These are phyloP conservation scores for Sebastiscus tertius DNA, from an alignment of 2,797 vertebrate species.

Conservation along the genomic window DNA sequence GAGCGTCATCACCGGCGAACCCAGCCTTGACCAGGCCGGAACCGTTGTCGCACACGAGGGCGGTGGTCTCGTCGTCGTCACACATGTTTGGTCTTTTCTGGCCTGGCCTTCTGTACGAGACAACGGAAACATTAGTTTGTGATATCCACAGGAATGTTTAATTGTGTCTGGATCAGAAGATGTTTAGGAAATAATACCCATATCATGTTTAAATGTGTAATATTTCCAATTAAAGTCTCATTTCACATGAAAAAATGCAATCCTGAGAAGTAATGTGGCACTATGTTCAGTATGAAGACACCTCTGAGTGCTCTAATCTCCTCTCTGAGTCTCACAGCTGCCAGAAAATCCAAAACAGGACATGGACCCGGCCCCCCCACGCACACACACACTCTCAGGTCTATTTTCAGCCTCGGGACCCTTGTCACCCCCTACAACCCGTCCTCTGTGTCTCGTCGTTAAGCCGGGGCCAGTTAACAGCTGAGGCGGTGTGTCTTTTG, in stretches of 20 bases:
- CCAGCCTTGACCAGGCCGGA: conserved; percentile 98
- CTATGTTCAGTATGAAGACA: conserved; percentile 49
- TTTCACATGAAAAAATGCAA: neutral
- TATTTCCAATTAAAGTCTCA: neutral
- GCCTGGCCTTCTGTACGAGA: conserved; percentile 71
- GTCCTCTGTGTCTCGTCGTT: conserved; percentile 39
- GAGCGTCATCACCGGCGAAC: conserved; percentile 97
- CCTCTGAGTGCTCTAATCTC: conserved; percentile 61
- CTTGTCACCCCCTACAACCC: conserved; percentile 35
- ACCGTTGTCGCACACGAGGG: conserved; percentile 95
- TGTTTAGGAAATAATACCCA: neutral
- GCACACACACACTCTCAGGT: conserved; percentile 19
- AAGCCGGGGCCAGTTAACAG: conserved; percentile 73
- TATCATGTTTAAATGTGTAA: neutral
- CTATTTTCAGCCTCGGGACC: conserved; percentile 76
- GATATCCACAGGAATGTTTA: neutral
- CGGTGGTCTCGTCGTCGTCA: conserved; percentile 96
- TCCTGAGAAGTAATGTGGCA: conserved; percentile 24
- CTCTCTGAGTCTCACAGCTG: conserved; percentile 48
- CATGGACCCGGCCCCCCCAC: conserved; percentile 26
- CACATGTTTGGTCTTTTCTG: conserved; percentile 87
- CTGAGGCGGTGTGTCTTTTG: conserved; percentile 71
- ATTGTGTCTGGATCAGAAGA: neutral
- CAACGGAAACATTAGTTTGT: neutral
- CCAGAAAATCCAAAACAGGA: conserved; percentile 64